phyloP scores from a whole-genome alignment of 1,140 invertebrate genomes.

The Pemphigus obesinymphae region DNA sequence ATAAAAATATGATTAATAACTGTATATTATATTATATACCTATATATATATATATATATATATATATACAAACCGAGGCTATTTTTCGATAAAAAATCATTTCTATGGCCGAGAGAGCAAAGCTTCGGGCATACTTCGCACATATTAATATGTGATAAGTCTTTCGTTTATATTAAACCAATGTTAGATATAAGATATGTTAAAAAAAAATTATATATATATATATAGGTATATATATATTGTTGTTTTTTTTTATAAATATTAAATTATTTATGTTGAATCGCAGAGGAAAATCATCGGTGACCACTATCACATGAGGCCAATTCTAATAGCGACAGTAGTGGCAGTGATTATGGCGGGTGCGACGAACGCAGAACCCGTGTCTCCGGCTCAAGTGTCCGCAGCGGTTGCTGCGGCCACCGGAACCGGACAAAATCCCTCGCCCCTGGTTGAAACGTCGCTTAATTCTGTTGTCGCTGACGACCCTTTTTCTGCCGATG shows the following conservation, averaged over 20 bases:
- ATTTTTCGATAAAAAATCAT: too few species aligned
- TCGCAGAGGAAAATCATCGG: not conserved
- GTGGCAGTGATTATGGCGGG: not conserved
- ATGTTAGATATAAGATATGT: too few species aligned
- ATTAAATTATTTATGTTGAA: not conserved
- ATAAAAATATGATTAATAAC: too few species aligned
- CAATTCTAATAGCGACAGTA: not conserved
- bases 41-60: too few species aligned
- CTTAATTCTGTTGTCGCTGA: not conserved
- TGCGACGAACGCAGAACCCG: not conserved
- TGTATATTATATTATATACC: too few species aligned
- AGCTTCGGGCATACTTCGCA: too few species aligned
- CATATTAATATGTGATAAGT: too few species aligned
- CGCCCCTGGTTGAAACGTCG: not conserved
- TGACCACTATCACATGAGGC: too few species aligned
- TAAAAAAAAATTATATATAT: not conserved
- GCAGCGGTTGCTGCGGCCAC: not conserved
- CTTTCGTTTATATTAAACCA: too few species aligned
- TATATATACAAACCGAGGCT: too few species aligned
- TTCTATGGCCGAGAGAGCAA: too few species aligned
- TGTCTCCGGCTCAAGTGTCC: conserved; percentile 3
- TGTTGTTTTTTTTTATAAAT: not conserved
- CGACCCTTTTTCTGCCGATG: not conserved
- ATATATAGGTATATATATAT: not conserved
- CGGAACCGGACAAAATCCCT: not conserved